Base-by-base conservation (phyloP, 2,888 invertebrate species). In the Xanthorhoe spadicearia region DNA sequence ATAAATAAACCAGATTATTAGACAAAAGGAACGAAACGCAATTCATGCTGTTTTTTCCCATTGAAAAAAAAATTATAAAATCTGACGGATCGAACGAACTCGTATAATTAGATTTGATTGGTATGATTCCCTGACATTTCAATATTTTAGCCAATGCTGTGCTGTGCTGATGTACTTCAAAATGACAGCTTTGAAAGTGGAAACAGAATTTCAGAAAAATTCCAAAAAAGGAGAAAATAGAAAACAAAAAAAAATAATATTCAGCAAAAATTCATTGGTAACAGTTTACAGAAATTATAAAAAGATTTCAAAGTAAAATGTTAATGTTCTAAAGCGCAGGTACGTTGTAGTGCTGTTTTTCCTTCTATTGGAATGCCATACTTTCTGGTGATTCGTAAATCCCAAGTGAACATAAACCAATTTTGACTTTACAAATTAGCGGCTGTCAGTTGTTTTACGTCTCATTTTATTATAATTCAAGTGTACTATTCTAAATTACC, bases 361-460 rank as follows among this genome's bases (percentile, higher is more conserved):
- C 8, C 35, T 6, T 70, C 23, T 57, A 49, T 6, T 53, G 23
- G 13, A 48, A 8, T 38, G 15, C 13, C 10, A 5, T 18, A 54
- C 23, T 38, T 46, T 61, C 28, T 32, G 18, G 19, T 49, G 49
- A 13, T 69, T 52, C 13, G 46, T 38, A 65, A 48, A 52, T 53
- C 13, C 17, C 28, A 15, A 15, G 51, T 55, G 61, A 49, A 63
- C 55, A 51, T 64, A 59, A 71, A 68, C 64, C 48, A 69, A 74
- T 81, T 84, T 83, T 84, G 85, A 85, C 83, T 86, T 84, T 32
- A 38, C 48, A 83, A 82, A 85, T 83, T 84, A 84, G 89, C 92
- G 91, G 89, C 89, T 93, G 92, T 93, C 92, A 93, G 86, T 89
- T 92, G 91, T 92, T 93, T 91, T 92, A 92, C 91, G 90, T 88